phyloP scores from a whole-genome alignment of 2,797 vertebrate species.

The Phoebastria nigripes region DNA sequence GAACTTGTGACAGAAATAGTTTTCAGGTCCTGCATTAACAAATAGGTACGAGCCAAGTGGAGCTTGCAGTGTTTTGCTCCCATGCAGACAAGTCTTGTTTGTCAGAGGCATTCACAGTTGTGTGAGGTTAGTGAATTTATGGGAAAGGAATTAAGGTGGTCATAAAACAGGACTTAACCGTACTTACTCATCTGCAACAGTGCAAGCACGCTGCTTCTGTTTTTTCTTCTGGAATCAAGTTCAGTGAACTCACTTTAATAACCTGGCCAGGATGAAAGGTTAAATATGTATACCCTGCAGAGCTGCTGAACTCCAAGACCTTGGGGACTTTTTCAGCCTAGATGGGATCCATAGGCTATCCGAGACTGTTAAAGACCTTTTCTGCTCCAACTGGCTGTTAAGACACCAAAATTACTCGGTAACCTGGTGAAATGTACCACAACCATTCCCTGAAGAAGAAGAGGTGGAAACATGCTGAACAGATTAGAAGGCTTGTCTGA shows the following conservation, averaged over 20 bases:
- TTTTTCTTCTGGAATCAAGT: conserved; percentile 3
- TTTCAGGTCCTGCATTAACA: neutral
- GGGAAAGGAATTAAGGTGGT: conserved; percentile 37
- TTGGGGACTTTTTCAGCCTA: neutral
- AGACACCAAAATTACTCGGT: neutral
- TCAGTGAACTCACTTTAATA: conserved; percentile 22
- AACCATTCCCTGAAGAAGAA: conserved; percentile 9
- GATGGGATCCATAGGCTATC: neutral
- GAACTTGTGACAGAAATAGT: neutral
- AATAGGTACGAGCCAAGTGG: neutral
- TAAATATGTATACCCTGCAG: neutral
- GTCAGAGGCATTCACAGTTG: conserved; percentile 21
- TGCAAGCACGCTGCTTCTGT: neutral
- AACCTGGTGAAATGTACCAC: conserved; percentile 3
- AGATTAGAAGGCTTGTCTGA: conserved; percentile 48
- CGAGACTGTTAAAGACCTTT: neutral
- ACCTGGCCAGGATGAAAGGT: conserved; percentile 21
- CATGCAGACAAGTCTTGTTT: conserved; percentile 28
- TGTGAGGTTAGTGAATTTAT: conserved; percentile 41
- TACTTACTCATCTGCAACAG: conserved; percentile 42
- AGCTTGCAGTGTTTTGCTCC: neutral
- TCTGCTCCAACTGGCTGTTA: neutral
- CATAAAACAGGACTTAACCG: conserved; percentile 24
- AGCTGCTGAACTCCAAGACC: neutral
- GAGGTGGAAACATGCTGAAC: conserved; percentile 40